Conservation (phyloP, 2,888 invertebrate genomes). For the Catocala nupta region DNA sequence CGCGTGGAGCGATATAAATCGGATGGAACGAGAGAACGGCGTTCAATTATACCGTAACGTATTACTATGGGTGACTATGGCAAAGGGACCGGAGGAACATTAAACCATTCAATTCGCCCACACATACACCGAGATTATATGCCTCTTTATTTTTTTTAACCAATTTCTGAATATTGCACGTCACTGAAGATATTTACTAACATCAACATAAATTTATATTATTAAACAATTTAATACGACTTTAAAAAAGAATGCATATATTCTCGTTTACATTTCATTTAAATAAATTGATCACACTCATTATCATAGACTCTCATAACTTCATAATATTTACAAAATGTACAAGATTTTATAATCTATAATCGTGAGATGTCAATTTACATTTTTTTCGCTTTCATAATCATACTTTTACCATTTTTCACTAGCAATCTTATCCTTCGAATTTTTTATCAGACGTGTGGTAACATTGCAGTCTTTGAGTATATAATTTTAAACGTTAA, state of each 20-base stretch:
- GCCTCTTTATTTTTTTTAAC: slow-evolving; percentile 10
- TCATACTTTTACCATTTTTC: slow-evolving; percentile 26
- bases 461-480: slow-evolving; percentile 10
- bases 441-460: slow-evolving; percentile 1
- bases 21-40: no score
- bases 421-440: slow-evolving; percentile 16
- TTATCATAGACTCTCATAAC: slow-evolving; percentile 58
- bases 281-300: slow-evolving; percentile 56
- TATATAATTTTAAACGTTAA: neutral
- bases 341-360: slow-evolving; percentile 56
- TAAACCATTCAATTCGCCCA: slow-evolving; percentile 16
- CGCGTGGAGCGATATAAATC: no score
- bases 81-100: slow-evolving; percentile 28
- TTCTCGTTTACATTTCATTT: slow-evolving; percentile 35
- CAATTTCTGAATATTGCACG: slow-evolving; percentile 1
- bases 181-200: slow-evolving; percentile 3
- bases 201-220: slow-evolving; percentile 19
- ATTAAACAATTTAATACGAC: slow-evolving; percentile 23
- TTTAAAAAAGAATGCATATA: slow-evolving; percentile 28
- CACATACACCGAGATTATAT: slow-evolving; percentile 29
- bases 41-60: no score
- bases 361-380: slow-evolving; percentile 39
- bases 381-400: slow-evolving; percentile 20
- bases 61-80: neutral
- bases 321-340: slow-evolving; percentile 72